A percentile compares a stretch with the other conserved stretches of the same genome.
phyloP scores from a whole-genome alignment of 2,888 invertebrate genomes.

The Ophioninae sp. region DNA sequence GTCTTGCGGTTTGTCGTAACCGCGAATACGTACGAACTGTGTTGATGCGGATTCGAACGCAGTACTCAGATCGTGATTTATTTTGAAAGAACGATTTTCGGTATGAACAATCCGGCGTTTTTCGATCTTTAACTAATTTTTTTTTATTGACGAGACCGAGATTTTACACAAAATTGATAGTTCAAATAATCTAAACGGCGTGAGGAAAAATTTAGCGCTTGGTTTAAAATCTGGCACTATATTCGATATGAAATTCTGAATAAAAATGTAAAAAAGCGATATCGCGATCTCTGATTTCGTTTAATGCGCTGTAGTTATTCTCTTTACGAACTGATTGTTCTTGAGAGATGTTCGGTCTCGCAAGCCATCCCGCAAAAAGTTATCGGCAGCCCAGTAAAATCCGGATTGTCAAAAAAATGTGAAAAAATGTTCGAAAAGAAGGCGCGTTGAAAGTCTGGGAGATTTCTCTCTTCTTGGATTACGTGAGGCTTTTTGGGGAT shows the following conservation, averaged over 20 bases:
- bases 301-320: not conserved
- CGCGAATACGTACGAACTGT: slow-evolving; percentile 31
- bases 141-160: no score
- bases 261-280: not conserved
- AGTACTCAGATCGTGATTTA: not conserved
- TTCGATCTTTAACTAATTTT: no score
- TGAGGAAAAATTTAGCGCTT: no score
- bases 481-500: slow-evolving; percentile 1
- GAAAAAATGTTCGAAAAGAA: slow-evolving; percentile 14
- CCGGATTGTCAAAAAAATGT: slow-evolving; percentile 16
- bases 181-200: no score
- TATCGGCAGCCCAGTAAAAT: not conserved
- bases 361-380: slow-evolving; percentile 2
- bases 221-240: not conserved
- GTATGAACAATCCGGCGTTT: no score
- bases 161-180: no score
- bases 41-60: slow-evolving; percentile 31
- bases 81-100: no score
- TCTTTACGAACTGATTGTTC: not conserved
- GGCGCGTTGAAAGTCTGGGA: not conserved
- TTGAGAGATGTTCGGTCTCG: not conserved
- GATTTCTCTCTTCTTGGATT: slow-evolving; percentile 23
- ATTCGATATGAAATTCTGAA: not conserved
- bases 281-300: not conserved
- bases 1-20: slow-evolving; percentile 43